These are phyloP conservation scores for Nematopogon swammerdamellus DNA, from an alignment of 2,888 invertebrate genomes.

Conservation along the genomic window DNA sequence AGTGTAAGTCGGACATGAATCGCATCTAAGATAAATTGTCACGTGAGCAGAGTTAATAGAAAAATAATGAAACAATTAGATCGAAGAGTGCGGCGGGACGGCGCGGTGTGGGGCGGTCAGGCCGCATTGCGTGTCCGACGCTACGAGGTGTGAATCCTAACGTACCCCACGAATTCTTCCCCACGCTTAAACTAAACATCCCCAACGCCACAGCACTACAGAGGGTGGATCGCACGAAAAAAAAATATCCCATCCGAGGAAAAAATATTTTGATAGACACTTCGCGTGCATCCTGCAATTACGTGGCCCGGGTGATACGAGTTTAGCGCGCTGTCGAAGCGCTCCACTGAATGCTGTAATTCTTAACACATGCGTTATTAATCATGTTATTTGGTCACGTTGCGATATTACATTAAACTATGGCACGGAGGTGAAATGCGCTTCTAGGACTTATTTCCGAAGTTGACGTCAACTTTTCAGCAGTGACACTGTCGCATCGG, in stretches of 20 bases:
- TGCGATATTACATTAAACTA: background rate
- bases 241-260: background rate
- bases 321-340: conserved; percentile 36
- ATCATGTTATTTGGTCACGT: background rate
- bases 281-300: conserved; percentile 49
- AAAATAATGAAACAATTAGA: conserved; percentile 55
- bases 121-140: conserved; percentile 19
- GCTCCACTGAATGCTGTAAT: background rate
- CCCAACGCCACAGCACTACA: conserved; percentile 26
- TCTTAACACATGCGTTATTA: background rate
- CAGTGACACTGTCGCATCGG: no score
- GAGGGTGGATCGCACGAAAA: background rate
- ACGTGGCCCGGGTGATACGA: conserved; percentile 33
- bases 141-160: conserved; percentile 22
- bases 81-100: conserved; percentile 24
- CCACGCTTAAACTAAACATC: conserved; percentile 24
- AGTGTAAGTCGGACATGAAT: background rate
- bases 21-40: conserved; percentile 4
- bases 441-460: no score
- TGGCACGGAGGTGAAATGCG: background rate
- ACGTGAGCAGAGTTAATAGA: conserved; percentile 45
- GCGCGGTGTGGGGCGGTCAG: conserved; percentile 26
- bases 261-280: conserved; percentile 54
- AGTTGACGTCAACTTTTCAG: no score
- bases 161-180: background rate